These are phyloP conservation scores for Pseudococcus viburni DNA, from an alignment of 2,888 invertebrate genomes.

Conservation along the genomic window DNA sequence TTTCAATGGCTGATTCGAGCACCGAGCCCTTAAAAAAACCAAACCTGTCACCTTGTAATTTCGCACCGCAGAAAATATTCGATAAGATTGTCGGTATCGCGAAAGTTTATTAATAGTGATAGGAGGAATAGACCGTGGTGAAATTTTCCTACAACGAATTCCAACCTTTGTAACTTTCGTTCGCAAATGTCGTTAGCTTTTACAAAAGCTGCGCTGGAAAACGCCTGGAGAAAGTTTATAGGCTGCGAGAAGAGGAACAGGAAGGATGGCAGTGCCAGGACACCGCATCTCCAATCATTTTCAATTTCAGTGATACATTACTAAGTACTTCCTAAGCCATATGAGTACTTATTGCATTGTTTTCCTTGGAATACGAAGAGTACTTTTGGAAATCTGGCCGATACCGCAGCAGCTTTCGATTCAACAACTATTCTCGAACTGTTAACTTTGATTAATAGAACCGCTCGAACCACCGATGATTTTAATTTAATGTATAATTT, in stretches of 20 bases:
- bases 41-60: slow-evolving; percentile 15
- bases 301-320: neutral
- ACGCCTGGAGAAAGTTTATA: neutral
- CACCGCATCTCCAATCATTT: neutral
- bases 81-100: neutral
- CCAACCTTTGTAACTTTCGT: neutral
- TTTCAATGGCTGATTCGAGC: neutral
- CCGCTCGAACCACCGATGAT: neutral
- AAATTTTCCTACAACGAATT: neutral
- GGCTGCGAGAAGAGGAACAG: neutral
- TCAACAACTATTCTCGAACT: neutral
- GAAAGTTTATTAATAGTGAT: neutral
- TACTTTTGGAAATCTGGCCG: neutral
- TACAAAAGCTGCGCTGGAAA: neutral
- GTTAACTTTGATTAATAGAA: slow-evolving; percentile 37
- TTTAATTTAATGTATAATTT: slow-evolving; percentile 28
- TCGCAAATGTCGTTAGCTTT: neutral
- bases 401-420: neutral
- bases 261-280: neutral
- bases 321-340: neutral
- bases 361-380: too few species aligned
- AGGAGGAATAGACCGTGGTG: neutral
- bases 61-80: neutral
- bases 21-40: neutral
- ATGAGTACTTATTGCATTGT: neutral